These are phyloP conservation scores for Ictalurus furcatus DNA, from an alignment of 2,113 vertebrate genomes.

Conservation along the genomic window DNA sequence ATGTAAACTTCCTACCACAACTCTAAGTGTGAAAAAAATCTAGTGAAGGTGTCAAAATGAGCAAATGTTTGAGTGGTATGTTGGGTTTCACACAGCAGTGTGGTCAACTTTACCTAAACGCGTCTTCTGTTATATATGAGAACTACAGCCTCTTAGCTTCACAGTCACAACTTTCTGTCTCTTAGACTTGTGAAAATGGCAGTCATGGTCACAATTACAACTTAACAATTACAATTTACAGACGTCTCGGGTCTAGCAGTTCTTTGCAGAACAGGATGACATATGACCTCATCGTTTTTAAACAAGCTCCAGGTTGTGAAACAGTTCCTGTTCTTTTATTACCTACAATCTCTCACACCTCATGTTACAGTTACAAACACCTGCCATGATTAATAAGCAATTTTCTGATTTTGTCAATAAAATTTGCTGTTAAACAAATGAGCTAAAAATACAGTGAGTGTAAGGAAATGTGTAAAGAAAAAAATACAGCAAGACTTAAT, in stretches of 20 bases:
- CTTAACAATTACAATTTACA: not conserved
- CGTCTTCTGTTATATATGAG: not conserved
- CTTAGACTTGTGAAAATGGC: not conserved
- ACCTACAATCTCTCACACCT: not conserved
- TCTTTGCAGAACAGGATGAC: not conserved
- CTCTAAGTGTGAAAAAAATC: too few relatives aligned
- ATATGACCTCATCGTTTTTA: not conserved
- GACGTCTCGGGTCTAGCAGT: not conserved
- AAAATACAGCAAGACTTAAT: too few relatives aligned
- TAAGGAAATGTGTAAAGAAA: too few relatives aligned
- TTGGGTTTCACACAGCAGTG: not conserved
- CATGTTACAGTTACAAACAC: not conserved
- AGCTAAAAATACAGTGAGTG: too few relatives aligned
- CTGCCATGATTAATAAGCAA: not conserved
- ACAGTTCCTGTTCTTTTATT: conserved; percentile 9
- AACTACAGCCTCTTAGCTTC: too few relatives aligned
- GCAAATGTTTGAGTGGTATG: not conserved
- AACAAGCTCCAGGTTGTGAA: not conserved
- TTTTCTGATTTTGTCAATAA: too few relatives aligned
- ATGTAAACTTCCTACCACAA: too few relatives aligned
- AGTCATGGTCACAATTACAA: too few relatives aligned
- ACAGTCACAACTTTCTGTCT: not conserved
- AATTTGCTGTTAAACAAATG: too few relatives aligned
- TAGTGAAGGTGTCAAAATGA: not conserved
- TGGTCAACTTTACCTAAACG: not conserved